Conservation (phyloP, 92 coral and sea anemone species). For the Anthopleura xanthogrammica region DNA sequence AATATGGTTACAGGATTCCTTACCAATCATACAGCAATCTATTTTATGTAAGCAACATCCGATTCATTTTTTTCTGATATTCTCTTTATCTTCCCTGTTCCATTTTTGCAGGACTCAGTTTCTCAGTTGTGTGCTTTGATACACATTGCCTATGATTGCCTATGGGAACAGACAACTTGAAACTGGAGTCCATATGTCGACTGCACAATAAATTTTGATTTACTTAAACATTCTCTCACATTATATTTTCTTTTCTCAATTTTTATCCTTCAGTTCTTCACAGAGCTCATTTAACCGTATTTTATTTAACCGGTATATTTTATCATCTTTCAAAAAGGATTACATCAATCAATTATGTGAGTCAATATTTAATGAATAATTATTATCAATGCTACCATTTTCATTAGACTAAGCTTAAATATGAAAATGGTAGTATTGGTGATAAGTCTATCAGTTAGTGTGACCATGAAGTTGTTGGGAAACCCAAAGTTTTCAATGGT, state of each 20-base stretch:
- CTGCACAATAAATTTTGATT: no score
- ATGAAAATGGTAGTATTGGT: no score
- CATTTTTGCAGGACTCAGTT: no score
- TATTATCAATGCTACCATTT: background rate
- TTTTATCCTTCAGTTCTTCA: slow-evolving; percentile 58
- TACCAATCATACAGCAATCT: slow-evolving; percentile 70
- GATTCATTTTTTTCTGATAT: background rate
- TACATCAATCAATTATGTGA: slow-evolving; percentile 88
- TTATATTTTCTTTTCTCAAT: slow-evolving; percentile 10
- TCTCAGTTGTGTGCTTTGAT: no score
- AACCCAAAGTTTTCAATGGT: no score
- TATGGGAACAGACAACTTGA: no score
- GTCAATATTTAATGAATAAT: slow-evolving; percentile 17
- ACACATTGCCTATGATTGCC: no score
- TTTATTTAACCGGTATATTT: slow-evolving; percentile 84
- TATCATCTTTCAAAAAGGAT: slow-evolving; percentile 91
- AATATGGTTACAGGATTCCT: slow-evolving; percentile 17
- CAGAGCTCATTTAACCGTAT: slow-evolving; percentile 78
- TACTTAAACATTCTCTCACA: no score
- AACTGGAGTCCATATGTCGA: no score
- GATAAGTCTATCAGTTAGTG: no score
- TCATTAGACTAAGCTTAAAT: no score
- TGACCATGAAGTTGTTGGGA: slow-evolving; percentile 49
- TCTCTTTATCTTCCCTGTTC: no score
- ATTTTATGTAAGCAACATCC: slow-evolving; percentile 42